Conservation (phyloP, 2,797 vertebrate species). For the Ptychobarbus kaznakovi region DNA sequence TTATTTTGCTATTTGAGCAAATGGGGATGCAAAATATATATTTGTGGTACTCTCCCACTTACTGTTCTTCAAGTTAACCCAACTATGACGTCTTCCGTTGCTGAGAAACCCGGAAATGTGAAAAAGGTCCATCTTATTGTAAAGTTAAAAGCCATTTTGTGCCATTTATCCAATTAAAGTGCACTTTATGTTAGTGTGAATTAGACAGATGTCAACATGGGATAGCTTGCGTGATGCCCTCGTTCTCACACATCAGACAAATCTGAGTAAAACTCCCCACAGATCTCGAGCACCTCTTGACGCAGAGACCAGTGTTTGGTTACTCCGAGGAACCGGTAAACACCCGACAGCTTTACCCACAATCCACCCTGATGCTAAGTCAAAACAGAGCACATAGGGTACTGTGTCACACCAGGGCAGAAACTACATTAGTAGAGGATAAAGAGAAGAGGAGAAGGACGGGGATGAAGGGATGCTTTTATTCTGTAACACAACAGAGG, state of each 20-base stretch:
- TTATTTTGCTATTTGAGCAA: no score
- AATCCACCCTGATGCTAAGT: conserved; percentile 40
- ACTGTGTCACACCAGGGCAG: conserved; percentile 68
- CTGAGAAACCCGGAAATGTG: no score
- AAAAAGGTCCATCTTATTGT: not conserved
- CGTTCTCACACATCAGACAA: conserved; percentile 7
- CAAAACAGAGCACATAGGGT: conserved; percentile 72
- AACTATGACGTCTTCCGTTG: no score
- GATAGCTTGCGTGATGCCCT: not conserved
- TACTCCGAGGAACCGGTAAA: conserved; percentile 64
- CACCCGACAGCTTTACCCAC: conserved; percentile 51
- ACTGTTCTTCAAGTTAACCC: no score
- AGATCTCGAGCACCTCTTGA: not conserved
- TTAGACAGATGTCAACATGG: not conserved
- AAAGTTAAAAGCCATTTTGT: not conserved
- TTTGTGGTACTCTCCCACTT: no score
- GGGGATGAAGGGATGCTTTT: conserved; percentile 49
- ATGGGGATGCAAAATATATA: no score
- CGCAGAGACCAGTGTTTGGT: conserved; percentile 57
- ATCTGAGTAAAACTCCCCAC: conserved; percentile 6
- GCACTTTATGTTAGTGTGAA: not conserved
- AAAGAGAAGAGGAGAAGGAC: conserved; percentile 21
- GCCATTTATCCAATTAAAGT: not conserved
- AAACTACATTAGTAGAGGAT: conserved; percentile 36
- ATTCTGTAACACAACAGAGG: conserved; percentile 48